Evolutionary conservation across 1,140 invertebrate species (phyloP).

Genomic region (Brachionus sp.): DNA sequence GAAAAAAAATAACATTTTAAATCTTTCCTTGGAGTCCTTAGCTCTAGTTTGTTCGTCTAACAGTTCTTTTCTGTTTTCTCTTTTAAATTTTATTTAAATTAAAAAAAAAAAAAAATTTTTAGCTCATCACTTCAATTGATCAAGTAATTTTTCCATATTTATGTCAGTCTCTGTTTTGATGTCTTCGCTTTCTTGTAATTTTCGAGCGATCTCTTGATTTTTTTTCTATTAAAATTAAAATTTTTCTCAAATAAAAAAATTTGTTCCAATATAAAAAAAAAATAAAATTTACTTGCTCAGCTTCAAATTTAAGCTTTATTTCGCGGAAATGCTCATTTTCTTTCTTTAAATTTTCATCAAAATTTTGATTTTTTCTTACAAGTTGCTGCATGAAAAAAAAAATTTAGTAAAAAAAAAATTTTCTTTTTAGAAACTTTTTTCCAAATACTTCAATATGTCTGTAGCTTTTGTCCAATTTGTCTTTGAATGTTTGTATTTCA

Average conservation of each 20-base stretch:
- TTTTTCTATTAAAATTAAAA: too few species aligned
- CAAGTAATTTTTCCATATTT: slow-evolving; percentile 21
- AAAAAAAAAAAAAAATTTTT: not conserved
- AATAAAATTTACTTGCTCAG: not conserved
- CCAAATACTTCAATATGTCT: not conserved
- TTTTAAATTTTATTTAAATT: not conserved
- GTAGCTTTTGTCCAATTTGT: slow-evolving; percentile 9
- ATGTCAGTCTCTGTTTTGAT: not conserved
- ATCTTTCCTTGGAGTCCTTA: slow-evolving; percentile 2
- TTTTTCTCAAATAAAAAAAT: too few species aligned
- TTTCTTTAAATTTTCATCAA: slow-evolving; percentile 23
- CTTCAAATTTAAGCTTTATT: slow-evolving; percentile 10
- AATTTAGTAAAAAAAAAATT: not conserved
- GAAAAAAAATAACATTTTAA: slow-evolving; percentile 2
- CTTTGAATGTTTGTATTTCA: not conserved
- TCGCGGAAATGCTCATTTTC: slow-evolving; percentile 21
- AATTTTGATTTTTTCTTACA: slow-evolving; percentile 11
- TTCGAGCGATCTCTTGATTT: not conserved
- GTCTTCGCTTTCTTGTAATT: not conserved
- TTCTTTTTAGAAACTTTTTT: not conserved
- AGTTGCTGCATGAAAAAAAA: not conserved
- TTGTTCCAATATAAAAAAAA: too few species aligned
- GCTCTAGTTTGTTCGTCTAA: slow-evolving; percentile 11
- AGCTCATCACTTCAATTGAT: slow-evolving; percentile 11
- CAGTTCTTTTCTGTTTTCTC: slow-evolving; percentile 28